Evolutionary conservation across 2,888 invertebrate species (phyloP), one percentile per base, ranked within the genome.

Genomic region (Meliscaeva auricollis): DNA sequence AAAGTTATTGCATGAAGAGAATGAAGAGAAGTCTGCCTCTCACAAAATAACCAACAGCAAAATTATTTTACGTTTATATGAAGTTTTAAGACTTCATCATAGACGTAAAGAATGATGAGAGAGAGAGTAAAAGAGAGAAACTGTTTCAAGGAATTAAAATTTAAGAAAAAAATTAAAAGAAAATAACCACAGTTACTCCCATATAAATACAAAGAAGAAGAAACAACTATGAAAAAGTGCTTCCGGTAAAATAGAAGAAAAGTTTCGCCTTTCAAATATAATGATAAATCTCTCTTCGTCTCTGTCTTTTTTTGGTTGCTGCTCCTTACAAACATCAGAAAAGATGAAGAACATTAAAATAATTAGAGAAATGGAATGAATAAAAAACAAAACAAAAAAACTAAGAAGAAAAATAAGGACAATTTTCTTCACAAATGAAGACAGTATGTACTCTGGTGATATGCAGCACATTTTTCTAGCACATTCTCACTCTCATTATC

Each of bases 261-360:
- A 62, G 62, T 64, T 74, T 38, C 22, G 52, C 30, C 38, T 52
- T 26, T 41, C 73, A 50, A 52, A 56, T 52, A 41, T 52, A 41
- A 60, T 41, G 41, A 50, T 41, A 52, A 48, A 66, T 38, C 38
- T 38, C 46, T 35, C 15, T 35, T 6, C 48, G 15, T 56, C 20
- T 20, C 20, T 20, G 26, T 7, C 13, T n/a, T 38, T 7, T 35
- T 35, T 7, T 9, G n/a, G n/a, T 3, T 15, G 4, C 15, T 8
- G 8, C 13, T 60, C 2, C 3, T 22, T 13, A 26, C 1, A 46
- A 30, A 46, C 66, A 48, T 48, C 26, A 30, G 32, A 20, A 41
- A 69, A 26, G 35, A 60, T 35, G 66, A 54, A 54, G 9, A 60
- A 68, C 82, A 85, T 85, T 81, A 85, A 81, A 81, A 81, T 81